Conservation (phyloP, 2,888 invertebrate species). For the Drymonia ruficornis region DNA sequence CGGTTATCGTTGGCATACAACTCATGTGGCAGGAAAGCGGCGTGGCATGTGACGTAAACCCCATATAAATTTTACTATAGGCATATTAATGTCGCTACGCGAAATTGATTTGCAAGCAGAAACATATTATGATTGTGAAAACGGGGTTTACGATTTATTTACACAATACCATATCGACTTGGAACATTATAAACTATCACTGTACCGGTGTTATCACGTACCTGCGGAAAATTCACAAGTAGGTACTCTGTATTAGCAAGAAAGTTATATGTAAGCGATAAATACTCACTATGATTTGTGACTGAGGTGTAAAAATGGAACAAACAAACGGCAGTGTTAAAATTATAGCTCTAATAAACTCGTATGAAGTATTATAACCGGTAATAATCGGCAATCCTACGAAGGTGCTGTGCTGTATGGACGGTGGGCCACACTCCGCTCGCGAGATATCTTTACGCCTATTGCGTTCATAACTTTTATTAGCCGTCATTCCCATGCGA, state of each 20-base stretch:
- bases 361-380: conserved; percentile 16
- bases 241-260: not conserved
- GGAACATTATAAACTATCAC: conserved; percentile 75
- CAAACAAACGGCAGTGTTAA: not conserved
- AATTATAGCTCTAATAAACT: conserved; percentile 1
- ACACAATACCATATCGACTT: conserved; percentile 77
- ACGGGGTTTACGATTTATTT: conserved; percentile 85
- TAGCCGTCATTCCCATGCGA: conserved; percentile 42
- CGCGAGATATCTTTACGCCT: conserved; percentile 55
- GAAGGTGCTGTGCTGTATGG: not conserved
- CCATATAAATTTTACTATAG: conserved; percentile 84
- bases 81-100: conserved; percentile 84
- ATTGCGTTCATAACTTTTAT: conserved; percentile 60
- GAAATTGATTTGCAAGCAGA: conserved; percentile 84
- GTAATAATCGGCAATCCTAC: conserved; percentile 14
- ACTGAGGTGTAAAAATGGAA: not conserved
- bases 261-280: too few species aligned
- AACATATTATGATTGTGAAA: conserved; percentile 85
- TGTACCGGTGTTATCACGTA: conserved; percentile 51
- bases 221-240: conserved; percentile 37
- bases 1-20: conserved; percentile 65
- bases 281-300: too few species aligned
- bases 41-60: conserved; percentile 74
- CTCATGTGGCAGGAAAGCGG: conserved; percentile 71
- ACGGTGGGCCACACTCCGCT: not conserved